Evolutionary conservation across 2,888 invertebrate species (phyloP).

Genomic region (Cryptophagus acutangulus): DNA sequence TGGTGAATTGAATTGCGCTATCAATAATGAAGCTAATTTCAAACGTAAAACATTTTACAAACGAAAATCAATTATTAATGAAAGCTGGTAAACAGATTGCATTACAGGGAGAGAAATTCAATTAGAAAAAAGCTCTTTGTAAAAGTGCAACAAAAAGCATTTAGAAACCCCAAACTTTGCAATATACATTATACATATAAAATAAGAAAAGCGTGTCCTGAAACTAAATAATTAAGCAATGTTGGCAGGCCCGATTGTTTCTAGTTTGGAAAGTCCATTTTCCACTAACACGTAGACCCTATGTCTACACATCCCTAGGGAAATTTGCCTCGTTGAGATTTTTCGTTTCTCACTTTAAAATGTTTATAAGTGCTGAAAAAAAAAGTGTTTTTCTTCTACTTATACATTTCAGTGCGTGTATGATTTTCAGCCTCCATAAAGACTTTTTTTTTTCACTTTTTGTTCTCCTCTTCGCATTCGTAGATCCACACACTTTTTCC

Average conservation of each 20-base stretch:
- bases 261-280: constrained; percentile 32
- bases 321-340: constrained; percentile 31
- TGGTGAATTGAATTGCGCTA: constrained; percentile 1
- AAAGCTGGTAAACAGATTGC: too few species aligned
- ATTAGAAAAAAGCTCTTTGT: too few species aligned
- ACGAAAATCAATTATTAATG: too few species aligned
- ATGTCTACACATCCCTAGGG: constrained; percentile 26
- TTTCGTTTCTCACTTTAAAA: constrained; percentile 29
- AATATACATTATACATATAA: constrained; percentile 1
- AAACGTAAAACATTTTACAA: too few species aligned
- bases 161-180: neutral
- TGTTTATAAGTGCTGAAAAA: constrained; percentile 30
- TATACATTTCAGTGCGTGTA: neutral
- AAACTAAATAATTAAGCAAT: constrained; percentile 29
- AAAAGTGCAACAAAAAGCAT: too few species aligned
- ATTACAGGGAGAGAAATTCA: too few species aligned
- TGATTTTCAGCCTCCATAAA: too few species aligned
- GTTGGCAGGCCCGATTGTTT: constrained; percentile 26
- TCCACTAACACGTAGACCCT: constrained; percentile 27
- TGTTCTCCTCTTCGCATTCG: too few species aligned
- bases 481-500: too few species aligned
- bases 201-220: constrained; percentile 6
- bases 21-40: too few species aligned
- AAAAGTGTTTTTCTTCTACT: constrained; percentile 2
- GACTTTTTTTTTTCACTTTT: too few species aligned